Conservation (phyloP, 2,113 vertebrate genomes). For the Mustelus asterias region DNA sequence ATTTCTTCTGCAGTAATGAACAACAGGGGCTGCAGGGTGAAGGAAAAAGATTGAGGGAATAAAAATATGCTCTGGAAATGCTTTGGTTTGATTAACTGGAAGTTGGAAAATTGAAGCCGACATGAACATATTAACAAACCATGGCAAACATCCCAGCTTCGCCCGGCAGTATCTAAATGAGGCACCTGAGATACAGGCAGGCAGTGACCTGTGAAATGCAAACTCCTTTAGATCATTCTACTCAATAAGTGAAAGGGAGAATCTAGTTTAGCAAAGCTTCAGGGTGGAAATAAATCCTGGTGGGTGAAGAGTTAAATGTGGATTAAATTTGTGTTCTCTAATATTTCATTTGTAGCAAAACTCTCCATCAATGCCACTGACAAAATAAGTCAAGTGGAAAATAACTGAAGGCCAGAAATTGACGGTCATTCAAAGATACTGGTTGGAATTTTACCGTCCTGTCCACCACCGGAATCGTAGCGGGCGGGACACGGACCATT, state of each 20-base stretch:
- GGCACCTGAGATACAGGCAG: background rate
- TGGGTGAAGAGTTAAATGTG: background rate
- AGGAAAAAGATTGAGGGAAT: background rate
- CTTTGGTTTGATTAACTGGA: conserved; percentile 16
- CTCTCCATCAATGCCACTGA: background rate
- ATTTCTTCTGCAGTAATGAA: conserved; percentile 20
- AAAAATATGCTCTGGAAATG: background rate
- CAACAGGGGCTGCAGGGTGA: background rate
- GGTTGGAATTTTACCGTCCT: too few relatives aligned
- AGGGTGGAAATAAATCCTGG: background rate
- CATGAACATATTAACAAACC: background rate
- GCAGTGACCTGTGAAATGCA: background rate
- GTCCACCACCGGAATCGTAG: too few relatives aligned
- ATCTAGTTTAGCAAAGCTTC: background rate
- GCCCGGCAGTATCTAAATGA: background rate
- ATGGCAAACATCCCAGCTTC: background rate
- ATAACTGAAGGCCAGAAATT: background rate
- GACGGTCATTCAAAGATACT: background rate
- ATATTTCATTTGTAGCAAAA: conserved; percentile 1
- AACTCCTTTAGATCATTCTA: background rate
- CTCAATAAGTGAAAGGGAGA: background rate
- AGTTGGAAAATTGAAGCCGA: background rate
- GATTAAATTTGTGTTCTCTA: background rate
- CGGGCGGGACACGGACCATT: too few relatives aligned
- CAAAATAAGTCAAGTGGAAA: background rate